These are phyloP conservation scores for Melikaiella ostensackeni DNA, from an alignment of 2,888 invertebrate species.

Conservation along the genomic window DNA sequence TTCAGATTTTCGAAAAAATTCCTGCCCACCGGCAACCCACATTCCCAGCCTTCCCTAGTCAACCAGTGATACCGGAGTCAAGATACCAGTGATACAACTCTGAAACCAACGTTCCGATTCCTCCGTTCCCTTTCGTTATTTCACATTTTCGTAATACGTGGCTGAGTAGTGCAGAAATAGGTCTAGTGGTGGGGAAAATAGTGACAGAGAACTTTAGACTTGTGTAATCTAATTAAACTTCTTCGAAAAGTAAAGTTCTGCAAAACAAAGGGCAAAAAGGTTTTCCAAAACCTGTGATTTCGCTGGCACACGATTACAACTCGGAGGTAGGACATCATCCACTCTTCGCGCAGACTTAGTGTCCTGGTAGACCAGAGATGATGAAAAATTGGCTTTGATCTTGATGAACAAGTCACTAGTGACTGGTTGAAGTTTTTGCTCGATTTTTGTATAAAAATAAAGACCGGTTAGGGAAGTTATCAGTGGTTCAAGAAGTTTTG, in stretches of 20 bases:
- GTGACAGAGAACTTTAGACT: neutral
- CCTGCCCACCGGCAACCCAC: constrained; percentile 29
- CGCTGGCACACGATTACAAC: no score
- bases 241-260: neutral
- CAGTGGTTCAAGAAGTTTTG: neutral
- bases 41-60: constrained; percentile 23
- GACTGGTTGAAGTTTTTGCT: neutral
- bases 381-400: neutral
- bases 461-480: constrained; percentile 3
- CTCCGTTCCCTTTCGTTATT: constrained; percentile 4
- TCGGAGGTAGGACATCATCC: neutral
- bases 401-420: neutral
- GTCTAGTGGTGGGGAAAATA: neutral
- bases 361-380: no score
- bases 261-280: neutral
- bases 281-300: neutral
- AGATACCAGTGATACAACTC: constrained; percentile 8
- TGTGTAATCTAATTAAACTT: neutral
- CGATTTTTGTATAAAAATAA: neutral
- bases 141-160: constrained; percentile 24
- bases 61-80: constrained; percentile 26
- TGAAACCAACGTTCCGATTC: constrained; percentile 24
- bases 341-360: neutral
- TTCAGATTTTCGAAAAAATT: constrained; percentile 20
- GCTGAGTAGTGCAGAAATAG: constrained; percentile 8